Evolutionary conservation across 2,113 vertebrate species (phyloP).

Genomic region (Scomber scombrus): DNA sequence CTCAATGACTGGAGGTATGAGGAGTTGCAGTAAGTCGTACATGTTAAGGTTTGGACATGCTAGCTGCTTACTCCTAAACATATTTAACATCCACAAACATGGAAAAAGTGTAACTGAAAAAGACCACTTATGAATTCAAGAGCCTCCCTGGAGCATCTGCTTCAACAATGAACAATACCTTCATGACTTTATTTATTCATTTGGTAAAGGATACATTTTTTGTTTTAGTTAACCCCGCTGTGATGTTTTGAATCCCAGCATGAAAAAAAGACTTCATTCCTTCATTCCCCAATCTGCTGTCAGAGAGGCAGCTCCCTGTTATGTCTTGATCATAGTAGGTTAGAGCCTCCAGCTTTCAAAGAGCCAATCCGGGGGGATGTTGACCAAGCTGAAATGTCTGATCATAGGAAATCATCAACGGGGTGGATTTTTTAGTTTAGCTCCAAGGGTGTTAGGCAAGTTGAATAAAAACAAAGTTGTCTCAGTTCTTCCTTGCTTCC

Average conservation of each 20-base stretch:
- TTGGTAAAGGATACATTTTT: neutral
- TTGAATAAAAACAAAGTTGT: conserved; percentile 30
- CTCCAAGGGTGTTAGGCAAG: conserved; percentile 2
- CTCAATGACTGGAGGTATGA: neutral
- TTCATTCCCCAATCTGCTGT: no score
- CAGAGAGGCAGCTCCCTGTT: no score
- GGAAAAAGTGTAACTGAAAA: neutral
- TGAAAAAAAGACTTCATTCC: no score
- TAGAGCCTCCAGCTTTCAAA: neutral
- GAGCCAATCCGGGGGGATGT: neutral
- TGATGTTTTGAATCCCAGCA: no score
- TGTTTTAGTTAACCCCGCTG: neutral
- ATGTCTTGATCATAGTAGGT: neutral
- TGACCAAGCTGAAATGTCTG: conserved; percentile 12
- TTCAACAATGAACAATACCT: neutral
- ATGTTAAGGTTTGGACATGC: neutral
- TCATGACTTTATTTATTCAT: neutral
- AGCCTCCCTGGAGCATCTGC: neutral
- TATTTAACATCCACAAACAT: neutral
- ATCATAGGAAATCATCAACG: conserved; percentile 29
- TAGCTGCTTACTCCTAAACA: neutral
- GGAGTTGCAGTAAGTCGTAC: neutral
- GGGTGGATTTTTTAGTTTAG: conserved; percentile 11
- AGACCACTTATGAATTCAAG: conserved; percentile 16
- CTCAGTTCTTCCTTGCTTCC: neutral